Evolutionary conservation across 2,888 invertebrate genomes (phyloP), one percentile per base, ranked within the genome.

Genomic region (Antheraea yamamai): DNA sequence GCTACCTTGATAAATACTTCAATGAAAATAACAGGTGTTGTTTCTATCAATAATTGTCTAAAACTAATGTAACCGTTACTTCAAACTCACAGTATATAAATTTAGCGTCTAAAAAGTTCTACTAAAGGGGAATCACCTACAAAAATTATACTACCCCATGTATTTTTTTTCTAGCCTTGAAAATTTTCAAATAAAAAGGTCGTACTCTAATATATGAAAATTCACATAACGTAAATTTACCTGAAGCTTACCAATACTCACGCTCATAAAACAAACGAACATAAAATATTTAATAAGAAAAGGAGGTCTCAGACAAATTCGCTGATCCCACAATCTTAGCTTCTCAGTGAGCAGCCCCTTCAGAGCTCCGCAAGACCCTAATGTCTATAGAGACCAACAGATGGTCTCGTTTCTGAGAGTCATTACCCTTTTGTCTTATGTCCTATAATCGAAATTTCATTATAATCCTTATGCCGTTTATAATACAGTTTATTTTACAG

Each of bases 381-480:
- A 92, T 91, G 91, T 91, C 90, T 89, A 85, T 84, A 84, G 90
- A 88, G 86, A 89, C 90, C 89, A 89, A 87, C 92, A 92, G 93
- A 92, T 92, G 92, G 88, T 91, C 88, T 86, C 88, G 81, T 87
- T 87, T 86, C 89, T 86, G 79, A 87, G 84, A 86, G 83, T 88
- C 91, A 91, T 92, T 92, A 91, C 88, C 89, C 89, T 89, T 91
- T 89, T 89, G 90, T 92, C 89, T 90, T 90, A 89, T 85, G 84
- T 85, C 86, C 86, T 76, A 72, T 73, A 75, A 66, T 74, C 52
- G 71, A 58, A 76, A 80, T 74, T 58, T 77, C 35, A 86, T 79
- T 83, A 79, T 79, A 66, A 26, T 2, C 64, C 30, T 6, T 66
- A 30, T 16, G 2, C 16, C 0, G 3, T 30, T 66, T 6, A 16